Conservation (phyloP, 2,113 vertebrate genomes). For the Aptenodytes forsteri region DNA sequence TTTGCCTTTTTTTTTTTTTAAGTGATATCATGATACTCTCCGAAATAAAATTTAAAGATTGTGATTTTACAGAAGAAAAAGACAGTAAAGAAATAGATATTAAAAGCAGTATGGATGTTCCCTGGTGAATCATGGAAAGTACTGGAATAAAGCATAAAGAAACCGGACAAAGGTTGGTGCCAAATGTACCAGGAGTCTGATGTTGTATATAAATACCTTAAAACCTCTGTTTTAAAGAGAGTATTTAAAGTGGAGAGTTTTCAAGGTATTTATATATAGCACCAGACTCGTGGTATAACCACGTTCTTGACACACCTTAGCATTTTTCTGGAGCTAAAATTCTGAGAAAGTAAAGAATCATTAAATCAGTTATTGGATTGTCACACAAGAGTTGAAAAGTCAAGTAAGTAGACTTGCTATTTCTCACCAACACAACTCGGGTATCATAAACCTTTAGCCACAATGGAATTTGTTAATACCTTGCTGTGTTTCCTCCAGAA, state of each 20-base stretch:
- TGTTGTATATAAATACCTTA: rapidly evolving
- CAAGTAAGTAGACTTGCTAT: rapidly evolving
- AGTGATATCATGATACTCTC: neutral
- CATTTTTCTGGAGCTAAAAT: neutral
- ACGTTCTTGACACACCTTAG: rapidly evolving
- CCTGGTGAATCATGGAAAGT: neutral
- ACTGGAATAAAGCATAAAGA: neutral
- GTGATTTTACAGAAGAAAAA: neutral
- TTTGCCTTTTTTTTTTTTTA: neutral
- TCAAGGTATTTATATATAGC: rapidly evolving
- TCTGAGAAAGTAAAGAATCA: rapidly evolving
- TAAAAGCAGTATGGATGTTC: neutral
- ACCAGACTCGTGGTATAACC: neutral
- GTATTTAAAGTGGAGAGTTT: neutral
- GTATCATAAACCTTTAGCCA: rapidly evolving
- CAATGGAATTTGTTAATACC: rapidly evolving
- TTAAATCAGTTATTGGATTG: rapidly evolving
- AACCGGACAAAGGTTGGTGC: neutral
- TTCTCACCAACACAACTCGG: neutral
- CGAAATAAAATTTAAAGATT: neutral
- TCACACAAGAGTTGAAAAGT: too few species aligned
- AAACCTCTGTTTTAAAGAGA: neutral
- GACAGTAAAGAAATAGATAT: neutral
- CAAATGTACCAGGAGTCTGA: rapidly evolving
- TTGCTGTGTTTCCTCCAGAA: rapidly evolving